A percentile compares a stretch with the other conserved stretches of the same genome.
Evolutionary conservation across 2,888 invertebrate species (phyloP).

Genomic region (Belgica antarctica): DNA sequence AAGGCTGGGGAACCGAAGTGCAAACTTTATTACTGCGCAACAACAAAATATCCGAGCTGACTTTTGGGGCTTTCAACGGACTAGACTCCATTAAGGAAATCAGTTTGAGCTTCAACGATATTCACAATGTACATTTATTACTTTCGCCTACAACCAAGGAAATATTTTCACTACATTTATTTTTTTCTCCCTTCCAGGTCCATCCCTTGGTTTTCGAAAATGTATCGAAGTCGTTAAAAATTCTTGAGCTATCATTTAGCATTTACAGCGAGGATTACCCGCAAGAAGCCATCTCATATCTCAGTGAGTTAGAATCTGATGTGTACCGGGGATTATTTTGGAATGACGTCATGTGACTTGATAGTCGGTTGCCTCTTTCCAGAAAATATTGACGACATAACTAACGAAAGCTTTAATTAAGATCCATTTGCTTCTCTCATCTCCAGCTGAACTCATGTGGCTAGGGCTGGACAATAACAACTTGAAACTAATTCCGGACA

Average conservation of each 20-base stretch:
- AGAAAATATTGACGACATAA: too few relatives aligned
- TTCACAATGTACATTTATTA: constrained; percentile 77
- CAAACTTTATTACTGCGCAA: constrained; percentile 79
- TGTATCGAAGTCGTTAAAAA: constrained; percentile 72
- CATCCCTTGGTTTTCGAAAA: constrained; percentile 78
- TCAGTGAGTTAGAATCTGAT: too few relatives aligned
- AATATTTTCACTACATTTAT: too few relatives aligned
- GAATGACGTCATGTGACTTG: too few relatives aligned
- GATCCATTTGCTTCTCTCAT: too few relatives aligned
- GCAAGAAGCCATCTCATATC: constrained; percentile 69
- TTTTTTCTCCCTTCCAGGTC: too few relatives aligned
- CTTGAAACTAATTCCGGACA: constrained; percentile 68
- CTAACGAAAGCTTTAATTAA: too few relatives aligned
- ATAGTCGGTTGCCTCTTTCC: too few relatives aligned
- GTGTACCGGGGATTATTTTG: too few relatives aligned
- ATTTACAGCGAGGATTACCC: constrained; percentile 77
- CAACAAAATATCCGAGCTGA: constrained; percentile 75
- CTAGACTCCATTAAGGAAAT: constrained; percentile 79
- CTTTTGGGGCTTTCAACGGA: constrained; percentile 69
- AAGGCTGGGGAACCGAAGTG: constrained; percentile 73
- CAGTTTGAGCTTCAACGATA: constrained; percentile 86
- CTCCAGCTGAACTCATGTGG: constrained; percentile 76
- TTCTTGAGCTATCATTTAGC: constrained; percentile 82
- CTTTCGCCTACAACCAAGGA: too few relatives aligned
- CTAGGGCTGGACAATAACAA: constrained; percentile 85